Evolutionary conservation across 2,888 invertebrate species (phyloP).

Genomic region (Abrostola triplasia): DNA sequence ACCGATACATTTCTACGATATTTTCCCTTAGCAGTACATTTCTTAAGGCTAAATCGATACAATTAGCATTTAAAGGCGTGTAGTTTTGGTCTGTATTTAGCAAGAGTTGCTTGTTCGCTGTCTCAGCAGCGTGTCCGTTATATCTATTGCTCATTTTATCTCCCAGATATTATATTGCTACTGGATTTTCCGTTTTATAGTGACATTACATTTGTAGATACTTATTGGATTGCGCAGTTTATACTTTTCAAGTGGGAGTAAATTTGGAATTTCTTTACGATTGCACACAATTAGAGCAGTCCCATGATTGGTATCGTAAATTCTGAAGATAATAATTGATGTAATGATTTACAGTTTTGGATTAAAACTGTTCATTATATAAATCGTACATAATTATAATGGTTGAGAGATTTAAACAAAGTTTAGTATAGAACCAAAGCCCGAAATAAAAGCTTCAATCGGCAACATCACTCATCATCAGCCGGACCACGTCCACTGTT

Average conservation of each 20-base stretch:
- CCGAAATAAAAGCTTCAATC: too few species aligned
- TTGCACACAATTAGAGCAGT: too few species aligned
- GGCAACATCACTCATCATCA: too few species aligned
- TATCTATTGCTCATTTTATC: slow-evolving; percentile 39
- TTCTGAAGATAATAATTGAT: too few species aligned
- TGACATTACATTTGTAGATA: slow-evolving; percentile 17
- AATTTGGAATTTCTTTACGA: background rate
- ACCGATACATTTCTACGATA: slow-evolving; percentile 19
- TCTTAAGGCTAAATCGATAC: slow-evolving; percentile 22
- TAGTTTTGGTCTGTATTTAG: slow-evolving; percentile 28
- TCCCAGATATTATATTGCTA: slow-evolving; percentile 19
- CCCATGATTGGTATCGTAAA: too few species aligned
- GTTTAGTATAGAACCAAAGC: too few species aligned
- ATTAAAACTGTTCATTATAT: too few species aligned
- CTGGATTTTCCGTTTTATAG: slow-evolving; percentile 17
- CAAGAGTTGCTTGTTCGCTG: slow-evolving; percentile 25
- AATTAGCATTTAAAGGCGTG: slow-evolving; percentile 40
- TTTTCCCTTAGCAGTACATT: slow-evolving; percentile 18
- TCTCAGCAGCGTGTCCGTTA: slow-evolving; percentile 12
- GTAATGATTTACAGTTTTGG: too few species aligned
- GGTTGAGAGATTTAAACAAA: too few species aligned
- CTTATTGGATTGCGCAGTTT: slow-evolving; percentile 12
- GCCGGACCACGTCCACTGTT: too few species aligned
- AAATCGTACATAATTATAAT: too few species aligned
- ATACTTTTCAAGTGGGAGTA: slow-evolving; percentile 6